Evolutionary conservation across 1,140 invertebrate genomes (phyloP), one percentile per base, ranked within the genome.

Genomic region (Chlorops oryzae): DNA sequence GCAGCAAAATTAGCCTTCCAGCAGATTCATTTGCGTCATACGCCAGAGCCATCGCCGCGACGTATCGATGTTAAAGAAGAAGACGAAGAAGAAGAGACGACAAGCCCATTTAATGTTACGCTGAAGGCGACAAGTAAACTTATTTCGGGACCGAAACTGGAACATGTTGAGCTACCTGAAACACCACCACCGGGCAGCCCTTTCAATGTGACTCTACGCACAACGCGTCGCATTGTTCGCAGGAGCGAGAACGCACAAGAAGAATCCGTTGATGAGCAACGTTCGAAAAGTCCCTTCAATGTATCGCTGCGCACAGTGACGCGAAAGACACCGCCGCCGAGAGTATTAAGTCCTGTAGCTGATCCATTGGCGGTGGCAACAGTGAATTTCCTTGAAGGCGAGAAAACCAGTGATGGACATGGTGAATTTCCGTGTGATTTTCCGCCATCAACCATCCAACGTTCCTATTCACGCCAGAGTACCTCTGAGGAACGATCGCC

Each of bases 211-310:
- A 51, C 54, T 10, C 20, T 51, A 28, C 50, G 49, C 37, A 47
- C 54, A 9, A 51, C 54, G 80, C 84, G 62, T 82, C 85, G 66
- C 80, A 81, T 34, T 81, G 84, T 53, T 61, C 80, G 10, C 76
- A 76, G 38, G 58, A 75, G 32, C 81, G 80, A 2, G 73, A 78
- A 2, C 81, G 79, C 50, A 75, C 81, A 41, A 79, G 85, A 18
- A 84, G 82, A 62, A 83, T 83, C 54, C 81, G n/a, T n/a, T n/a
- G 86, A 62, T 78, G 81, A 64, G 78, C 86, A 58, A 80, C 76
- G 13, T 73, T 85, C 44, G 74, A 74, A 49, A 80, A 82, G 58
- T 76, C 78, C 50, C 39, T 79, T 34, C 57, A 70, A 70, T 52
- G 66, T 70, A 6, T 66, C 66, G 3, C 39, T 70, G 15, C 58